Percentiles rank a stretch among this genome's conserved stretches.
Evolutionary conservation across 2,797 vertebrate species (phyloP).

Genomic region (Neosalanx taihuensis): DNA sequence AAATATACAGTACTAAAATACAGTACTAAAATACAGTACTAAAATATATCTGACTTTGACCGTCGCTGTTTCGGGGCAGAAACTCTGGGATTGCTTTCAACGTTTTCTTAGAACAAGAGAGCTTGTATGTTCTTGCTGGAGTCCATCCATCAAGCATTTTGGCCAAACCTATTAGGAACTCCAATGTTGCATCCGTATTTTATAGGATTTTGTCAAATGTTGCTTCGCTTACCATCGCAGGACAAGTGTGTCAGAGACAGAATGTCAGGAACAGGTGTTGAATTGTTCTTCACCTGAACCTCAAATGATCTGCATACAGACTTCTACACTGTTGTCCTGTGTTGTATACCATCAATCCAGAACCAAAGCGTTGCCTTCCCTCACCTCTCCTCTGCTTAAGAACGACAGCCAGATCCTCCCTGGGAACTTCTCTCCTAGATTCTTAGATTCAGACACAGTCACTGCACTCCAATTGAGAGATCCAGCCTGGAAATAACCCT

Average conservation of each 20-base stretch:
- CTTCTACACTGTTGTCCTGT: not conserved
- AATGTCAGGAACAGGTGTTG: not conserved
- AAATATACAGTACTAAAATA: slow-evolving; percentile 1
- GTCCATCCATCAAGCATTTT: not conserved
- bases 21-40: not conserved
- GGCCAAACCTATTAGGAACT: slow-evolving; percentile 34
- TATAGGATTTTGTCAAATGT: slow-evolving; percentile 23
- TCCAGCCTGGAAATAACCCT: slow-evolving; percentile 11
- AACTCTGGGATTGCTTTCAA: not conserved
- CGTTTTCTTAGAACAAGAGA: slow-evolving; percentile 3
- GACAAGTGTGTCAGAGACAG: slow-evolving; percentile 21
- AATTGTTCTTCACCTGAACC: not conserved
- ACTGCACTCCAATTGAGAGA: slow-evolving; percentile 3
- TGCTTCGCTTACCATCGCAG: slow-evolving; percentile 32
- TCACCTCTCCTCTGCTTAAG: not conserved
- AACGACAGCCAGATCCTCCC: slow-evolving; percentile 8
- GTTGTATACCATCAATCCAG: not conserved
- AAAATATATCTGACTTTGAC: slow-evolving; percentile 11
- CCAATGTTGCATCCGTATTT: slow-evolving; percentile 34
- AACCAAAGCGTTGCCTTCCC: not conserved
- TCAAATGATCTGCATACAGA: not conserved
- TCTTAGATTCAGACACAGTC: slow-evolving; percentile 16
- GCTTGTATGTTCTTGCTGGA: slow-evolving; percentile 23
- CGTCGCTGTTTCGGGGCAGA: not conserved
- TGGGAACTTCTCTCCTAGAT: slow-evolving; percentile 28